These are phyloP conservation scores for Idaea aversata DNA, from an alignment of 2,888 invertebrate species.

Conservation along the genomic window DNA sequence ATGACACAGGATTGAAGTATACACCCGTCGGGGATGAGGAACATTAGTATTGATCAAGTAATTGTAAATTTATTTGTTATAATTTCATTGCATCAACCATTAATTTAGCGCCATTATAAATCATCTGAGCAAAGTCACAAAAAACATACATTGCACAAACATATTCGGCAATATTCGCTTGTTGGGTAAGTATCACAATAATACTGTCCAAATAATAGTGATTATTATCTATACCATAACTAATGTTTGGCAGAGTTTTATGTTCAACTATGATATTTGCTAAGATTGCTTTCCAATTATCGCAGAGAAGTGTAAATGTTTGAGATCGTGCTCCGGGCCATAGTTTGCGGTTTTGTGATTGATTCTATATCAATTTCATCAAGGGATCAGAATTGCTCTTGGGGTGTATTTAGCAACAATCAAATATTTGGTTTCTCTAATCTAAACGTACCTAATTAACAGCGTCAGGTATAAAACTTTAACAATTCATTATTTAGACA, in stretches of 20 bases:
- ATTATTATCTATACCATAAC: no score
- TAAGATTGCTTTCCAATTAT: not conserved
- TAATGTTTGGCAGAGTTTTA: no score
- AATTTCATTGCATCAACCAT: not conserved
- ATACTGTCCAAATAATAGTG: no score
- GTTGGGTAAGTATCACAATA: no score
- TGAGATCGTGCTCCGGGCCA: not conserved
- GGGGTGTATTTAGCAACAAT: not conserved
- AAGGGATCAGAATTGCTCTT: not conserved
- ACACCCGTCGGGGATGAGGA: conserved; percentile 57
- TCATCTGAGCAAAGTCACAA: not conserved
- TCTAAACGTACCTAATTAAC: no score
- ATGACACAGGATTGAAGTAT: conserved; percentile 68
- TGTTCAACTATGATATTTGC: not conserved
- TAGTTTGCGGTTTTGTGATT: not conserved
- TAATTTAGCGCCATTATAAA: not conserved
- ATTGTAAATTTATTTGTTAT: no score
- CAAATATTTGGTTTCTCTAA: not conserved
- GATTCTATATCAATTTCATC: not conserved
- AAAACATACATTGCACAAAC: not conserved
- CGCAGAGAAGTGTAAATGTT: not conserved
- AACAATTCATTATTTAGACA: no score
- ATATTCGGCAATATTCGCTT: no score
- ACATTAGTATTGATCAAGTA: conserved; percentile 28
- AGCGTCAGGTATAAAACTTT: no score